Conservation (phyloP, 2,113 vertebrate genomes). For the Cromileptes altivelis region DNA sequence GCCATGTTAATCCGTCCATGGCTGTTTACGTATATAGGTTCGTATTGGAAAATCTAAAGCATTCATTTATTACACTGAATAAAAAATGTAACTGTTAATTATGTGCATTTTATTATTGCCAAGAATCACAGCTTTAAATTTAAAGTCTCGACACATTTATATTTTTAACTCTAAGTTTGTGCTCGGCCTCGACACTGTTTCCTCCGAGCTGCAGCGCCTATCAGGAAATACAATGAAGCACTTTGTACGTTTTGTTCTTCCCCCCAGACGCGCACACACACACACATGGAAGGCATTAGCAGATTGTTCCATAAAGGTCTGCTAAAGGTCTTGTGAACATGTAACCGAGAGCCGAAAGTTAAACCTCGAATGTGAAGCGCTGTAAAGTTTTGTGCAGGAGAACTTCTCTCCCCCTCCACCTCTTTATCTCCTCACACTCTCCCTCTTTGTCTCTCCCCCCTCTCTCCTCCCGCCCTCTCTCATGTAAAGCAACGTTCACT, state of each 20-base stretch:
- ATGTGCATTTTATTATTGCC: too few species aligned
- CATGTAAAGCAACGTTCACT: constrained; percentile 32
- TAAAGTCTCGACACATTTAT: not conserved
- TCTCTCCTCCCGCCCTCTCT: not conserved
- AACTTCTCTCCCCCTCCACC: not conserved
- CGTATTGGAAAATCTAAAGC: too few species aligned
- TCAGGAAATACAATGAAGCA: constrained; percentile 60
- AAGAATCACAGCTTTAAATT: not conserved
- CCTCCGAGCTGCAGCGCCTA: not conserved
- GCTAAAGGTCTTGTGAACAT: constrained; percentile 57
- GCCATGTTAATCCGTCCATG: too few species aligned
- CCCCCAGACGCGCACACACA: not conserved
- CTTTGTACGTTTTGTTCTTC: constrained; percentile 55
- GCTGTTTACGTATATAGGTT: too few species aligned
- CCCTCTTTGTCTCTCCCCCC: not conserved
- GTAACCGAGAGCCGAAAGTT: constrained; percentile 39
- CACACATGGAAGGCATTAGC: constrained; percentile 61
- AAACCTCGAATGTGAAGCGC: constrained; percentile 20
- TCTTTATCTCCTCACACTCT: not conserved
- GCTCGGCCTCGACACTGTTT: not conserved
- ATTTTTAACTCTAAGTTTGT: too few species aligned
- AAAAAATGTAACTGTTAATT: too few species aligned
- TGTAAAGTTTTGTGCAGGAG: not conserved
- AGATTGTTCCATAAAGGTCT: constrained; percentile 42
- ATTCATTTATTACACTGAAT: not conserved